A percentile compares a stretch with the other conserved stretches of the same genome.
Conservation (phyloP, 1,140 invertebrate genomes). For the Uloborus diversus region DNA sequence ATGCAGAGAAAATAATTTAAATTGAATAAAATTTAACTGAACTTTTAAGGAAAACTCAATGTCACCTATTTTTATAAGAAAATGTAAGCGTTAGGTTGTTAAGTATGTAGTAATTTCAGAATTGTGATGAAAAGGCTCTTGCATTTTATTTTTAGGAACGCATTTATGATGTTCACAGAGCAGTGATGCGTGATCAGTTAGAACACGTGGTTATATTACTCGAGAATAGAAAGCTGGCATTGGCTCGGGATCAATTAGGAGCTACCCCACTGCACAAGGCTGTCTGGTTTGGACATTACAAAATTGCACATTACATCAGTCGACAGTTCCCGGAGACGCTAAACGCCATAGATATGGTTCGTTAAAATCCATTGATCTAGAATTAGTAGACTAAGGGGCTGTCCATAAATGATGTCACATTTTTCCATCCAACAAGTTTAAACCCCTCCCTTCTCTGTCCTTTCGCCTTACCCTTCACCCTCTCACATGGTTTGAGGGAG, state of each 20-base stretch:
- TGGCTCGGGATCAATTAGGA: conserved; percentile 84
- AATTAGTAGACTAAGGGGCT: no score
- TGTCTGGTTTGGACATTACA: conserved; percentile 85
- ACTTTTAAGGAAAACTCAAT: no score
- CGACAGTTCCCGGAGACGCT: conserved; percentile 58
- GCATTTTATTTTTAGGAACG: conserved; percentile 54
- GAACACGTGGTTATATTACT: conserved; percentile 83
- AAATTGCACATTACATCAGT: conserved; percentile 76
- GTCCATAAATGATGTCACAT: no score
- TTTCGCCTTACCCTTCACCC: no score
- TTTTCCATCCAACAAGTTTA: no score
- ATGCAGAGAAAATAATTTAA: no score
- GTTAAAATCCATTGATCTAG: neutral
- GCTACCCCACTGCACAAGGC: conserved; percentile 93
- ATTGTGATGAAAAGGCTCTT: neutral
- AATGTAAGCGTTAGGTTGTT: no score
- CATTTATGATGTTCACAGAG: conserved; percentile 69
- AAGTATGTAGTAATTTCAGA: no score
- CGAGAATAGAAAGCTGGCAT: conserved; percentile 84
- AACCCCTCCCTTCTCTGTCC: no score
- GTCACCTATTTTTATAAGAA: no score
- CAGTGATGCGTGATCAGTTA: conserved; percentile 83
- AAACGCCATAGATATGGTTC: conserved; percentile 58
- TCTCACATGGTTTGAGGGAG: no score
- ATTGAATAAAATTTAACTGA: no score